A percentile compares a stretch with the other conserved stretches of the same genome.
These are phyloP conservation scores for Colossoma macropomum DNA, from an alignment of 2,113 vertebrate genomes.

Conservation along the genomic window DNA sequence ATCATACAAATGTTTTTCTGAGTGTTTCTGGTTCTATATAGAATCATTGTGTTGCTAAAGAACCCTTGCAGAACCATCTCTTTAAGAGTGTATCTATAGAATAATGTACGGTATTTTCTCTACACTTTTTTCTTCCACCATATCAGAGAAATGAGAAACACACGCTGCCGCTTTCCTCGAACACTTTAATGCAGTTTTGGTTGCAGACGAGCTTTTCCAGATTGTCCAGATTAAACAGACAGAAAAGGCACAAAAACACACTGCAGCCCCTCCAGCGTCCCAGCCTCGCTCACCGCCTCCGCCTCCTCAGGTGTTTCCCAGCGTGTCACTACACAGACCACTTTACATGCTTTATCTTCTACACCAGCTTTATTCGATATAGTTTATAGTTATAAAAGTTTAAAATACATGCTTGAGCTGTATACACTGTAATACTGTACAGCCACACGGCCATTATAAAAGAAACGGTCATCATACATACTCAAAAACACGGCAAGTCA, in stretches of 20 bases:
- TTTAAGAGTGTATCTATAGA: no score
- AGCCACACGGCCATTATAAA: conserved; percentile 85
- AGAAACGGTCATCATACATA: conserved; percentile 55
- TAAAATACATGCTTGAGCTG: conserved; percentile 79
- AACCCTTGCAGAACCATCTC: no score
- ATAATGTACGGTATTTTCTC: no score
- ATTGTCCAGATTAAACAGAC: conserved; percentile 97
- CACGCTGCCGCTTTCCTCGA: conserved; percentile 51
- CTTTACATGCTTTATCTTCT: conserved; percentile 83
- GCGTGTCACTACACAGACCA: conserved; percentile 79
- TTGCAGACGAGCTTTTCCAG: conserved; percentile 92
- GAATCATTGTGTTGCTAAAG: no score
- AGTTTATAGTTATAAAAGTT: conserved; percentile 69
- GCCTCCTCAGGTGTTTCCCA: conserved; percentile 92
- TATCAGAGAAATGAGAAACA: no score
- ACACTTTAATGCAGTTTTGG: conserved; percentile 93
- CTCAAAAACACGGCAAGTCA: conserved; percentile 54
- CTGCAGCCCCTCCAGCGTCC: conserved; percentile 79
- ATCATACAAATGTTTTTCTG: no score
- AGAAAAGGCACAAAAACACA: conserved; percentile 98
- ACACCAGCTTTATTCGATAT: conserved; percentile 65
- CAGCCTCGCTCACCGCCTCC: conserved; percentile 65
- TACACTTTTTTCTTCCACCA: no score
- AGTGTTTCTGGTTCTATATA: no score
- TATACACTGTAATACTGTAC: conserved; percentile 92